Evolutionary conservation across 2,113 vertebrate species (phyloP).

Genomic region (Lepisosteus osseus): DNA sequence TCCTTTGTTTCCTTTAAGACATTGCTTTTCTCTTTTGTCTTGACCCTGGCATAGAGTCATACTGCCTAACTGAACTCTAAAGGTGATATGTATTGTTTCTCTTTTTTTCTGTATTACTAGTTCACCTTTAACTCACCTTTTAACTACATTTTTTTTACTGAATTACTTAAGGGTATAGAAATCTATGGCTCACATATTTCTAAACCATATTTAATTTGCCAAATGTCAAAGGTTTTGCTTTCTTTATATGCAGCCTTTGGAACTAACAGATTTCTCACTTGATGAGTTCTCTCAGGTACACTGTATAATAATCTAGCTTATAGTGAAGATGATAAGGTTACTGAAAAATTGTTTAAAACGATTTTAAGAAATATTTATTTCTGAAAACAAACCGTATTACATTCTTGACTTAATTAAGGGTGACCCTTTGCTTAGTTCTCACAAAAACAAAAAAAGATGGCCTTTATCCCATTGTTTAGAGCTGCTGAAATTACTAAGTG

Average conservation of each 20-base stretch:
- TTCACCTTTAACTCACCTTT: too few relatives aligned
- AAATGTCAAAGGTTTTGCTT: slow-evolving; percentile 28
- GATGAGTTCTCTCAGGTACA: background rate
- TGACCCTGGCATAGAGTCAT: background rate
- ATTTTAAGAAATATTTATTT: background rate
- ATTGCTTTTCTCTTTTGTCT: background rate
- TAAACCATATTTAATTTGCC: slow-evolving; percentile 21
- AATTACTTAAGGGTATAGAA: slow-evolving; percentile 4
- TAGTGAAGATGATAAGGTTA: slow-evolving; percentile 17
- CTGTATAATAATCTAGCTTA: slow-evolving; percentile 10
- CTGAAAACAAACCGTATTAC: background rate
- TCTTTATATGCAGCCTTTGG: background rate
- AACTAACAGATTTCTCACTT: background rate
- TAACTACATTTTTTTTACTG: background rate
- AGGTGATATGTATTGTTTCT: too few relatives aligned
- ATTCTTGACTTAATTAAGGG: background rate
- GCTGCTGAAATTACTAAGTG: background rate
- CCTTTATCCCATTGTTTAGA: background rate
- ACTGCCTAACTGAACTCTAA: slow-evolving; percentile 1
- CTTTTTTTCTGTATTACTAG: too few relatives aligned
- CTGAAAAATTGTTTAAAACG: too few relatives aligned
- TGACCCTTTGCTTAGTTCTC: background rate
- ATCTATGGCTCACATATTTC: slow-evolving; percentile 1
- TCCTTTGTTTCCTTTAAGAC: background rate
- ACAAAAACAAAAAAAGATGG: background rate